Percentiles rank a stretch among this genome's conserved stretches.
Conservation (phyloP, 2,888 invertebrate genomes). For the Archips crataeganus region DNA sequence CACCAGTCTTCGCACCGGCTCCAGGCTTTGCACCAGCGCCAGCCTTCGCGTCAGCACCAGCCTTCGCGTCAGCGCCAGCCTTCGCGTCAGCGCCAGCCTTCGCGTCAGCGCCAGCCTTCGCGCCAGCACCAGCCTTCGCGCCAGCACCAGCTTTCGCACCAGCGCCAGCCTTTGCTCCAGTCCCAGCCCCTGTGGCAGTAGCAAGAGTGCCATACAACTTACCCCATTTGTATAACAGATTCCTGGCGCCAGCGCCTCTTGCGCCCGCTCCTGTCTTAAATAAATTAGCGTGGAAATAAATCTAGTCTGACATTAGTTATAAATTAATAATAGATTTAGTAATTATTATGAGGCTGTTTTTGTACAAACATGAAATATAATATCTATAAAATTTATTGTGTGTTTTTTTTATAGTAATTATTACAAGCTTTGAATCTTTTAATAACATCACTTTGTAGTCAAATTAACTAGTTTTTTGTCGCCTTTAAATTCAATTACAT, state of each 20-base stretch:
- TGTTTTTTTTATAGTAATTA: background rate
- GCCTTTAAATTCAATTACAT: no score
- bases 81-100: constrained; percentile 48
- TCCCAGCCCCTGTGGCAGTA: constrained; percentile 55
- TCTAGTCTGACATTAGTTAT: constrained; percentile 53
- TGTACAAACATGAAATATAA: constrained; percentile 20
- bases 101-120: constrained; percentile 18
- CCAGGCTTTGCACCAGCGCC: constrained; percentile 38
- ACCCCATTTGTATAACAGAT: constrained; percentile 68
- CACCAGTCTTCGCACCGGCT: constrained; percentile 30
- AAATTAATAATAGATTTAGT: constrained; percentile 39
- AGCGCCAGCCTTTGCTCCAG: constrained; percentile 22
- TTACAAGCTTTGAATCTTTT: no score
- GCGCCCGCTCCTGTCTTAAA: constrained; percentile 60
- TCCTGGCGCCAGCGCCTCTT: constrained; percentile 55
- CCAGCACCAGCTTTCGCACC: constrained; percentile 11
- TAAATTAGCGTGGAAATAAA: constrained; percentile 76
- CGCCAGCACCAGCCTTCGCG: background rate
- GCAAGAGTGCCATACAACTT: constrained; percentile 55
- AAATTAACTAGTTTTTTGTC: no score
- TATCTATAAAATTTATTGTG: background rate
- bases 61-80: constrained; percentile 43
- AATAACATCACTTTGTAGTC: no score
- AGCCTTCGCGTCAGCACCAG: constrained; percentile 10
- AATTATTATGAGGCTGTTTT: constrained; percentile 33